Conservation (phyloP, 1,140 invertebrate species). For the Calliphora vicina region DNA sequence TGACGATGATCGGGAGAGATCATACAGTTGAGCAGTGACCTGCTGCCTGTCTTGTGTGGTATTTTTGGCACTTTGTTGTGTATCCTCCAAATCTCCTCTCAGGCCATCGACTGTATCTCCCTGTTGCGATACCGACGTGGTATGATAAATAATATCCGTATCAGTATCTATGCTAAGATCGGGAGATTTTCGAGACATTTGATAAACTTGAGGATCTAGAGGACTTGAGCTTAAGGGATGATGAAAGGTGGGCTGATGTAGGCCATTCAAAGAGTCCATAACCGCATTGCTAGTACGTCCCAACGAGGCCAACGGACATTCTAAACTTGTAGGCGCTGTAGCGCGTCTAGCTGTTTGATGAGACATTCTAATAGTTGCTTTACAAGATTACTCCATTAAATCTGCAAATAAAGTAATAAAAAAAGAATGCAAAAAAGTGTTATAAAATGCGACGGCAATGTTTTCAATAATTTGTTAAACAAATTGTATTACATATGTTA, state of each 20-base stretch:
- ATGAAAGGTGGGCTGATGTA: slow-evolving; percentile 54
- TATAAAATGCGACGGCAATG: not conserved
- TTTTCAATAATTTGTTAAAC: slow-evolving; percentile 11
- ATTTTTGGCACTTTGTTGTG: slow-evolving; percentile 15
- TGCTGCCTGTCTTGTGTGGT: slow-evolving; percentile 25
- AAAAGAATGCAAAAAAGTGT: not conserved
- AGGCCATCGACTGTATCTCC: slow-evolving; percentile 38
- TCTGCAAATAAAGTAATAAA: not conserved
- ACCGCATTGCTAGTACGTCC: slow-evolving; percentile 66
- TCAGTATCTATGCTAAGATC: slow-evolving; percentile 51
- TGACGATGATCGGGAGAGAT: slow-evolving; percentile 51
- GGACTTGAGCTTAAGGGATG: slow-evolving; percentile 64
- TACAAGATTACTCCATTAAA: slow-evolving; percentile 1
- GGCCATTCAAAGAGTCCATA: slow-evolving; percentile 51
- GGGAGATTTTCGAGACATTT: slow-evolving; percentile 63
- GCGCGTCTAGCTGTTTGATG: slow-evolving; percentile 54
- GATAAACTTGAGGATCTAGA: slow-evolving; percentile 63
- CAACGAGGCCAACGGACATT: slow-evolving; percentile 69
- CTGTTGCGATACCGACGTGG: slow-evolving; percentile 36
- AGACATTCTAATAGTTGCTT: slow-evolving; percentile 47
- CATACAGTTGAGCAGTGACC: slow-evolving; percentile 42
- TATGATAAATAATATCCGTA: slow-evolving; percentile 47
- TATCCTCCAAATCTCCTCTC: slow-evolving; percentile 23
- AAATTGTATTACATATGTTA: not conserved
- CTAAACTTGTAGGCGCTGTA: slow-evolving; percentile 56